These are phyloP conservation scores for Torymus aiolomorphi DNA, from an alignment of 2,888 invertebrate genomes.

Conservation along the genomic window DNA sequence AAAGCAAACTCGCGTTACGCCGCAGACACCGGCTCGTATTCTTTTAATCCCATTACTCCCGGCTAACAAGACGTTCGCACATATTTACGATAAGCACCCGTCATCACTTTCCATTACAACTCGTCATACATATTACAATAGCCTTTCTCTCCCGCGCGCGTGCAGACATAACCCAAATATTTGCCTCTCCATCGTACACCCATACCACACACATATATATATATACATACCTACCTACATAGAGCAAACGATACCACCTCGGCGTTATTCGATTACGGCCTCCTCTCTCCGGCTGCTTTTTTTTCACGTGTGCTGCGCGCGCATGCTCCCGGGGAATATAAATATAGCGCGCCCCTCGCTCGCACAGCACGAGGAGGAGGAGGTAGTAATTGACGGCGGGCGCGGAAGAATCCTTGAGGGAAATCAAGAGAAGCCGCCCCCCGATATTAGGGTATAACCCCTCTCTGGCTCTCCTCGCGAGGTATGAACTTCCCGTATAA, in stretches of 20 bases:
- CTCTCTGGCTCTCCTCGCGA: background rate
- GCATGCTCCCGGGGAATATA: background rate
- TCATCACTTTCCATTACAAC: background rate
- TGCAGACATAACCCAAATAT: no score
- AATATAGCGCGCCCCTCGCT: conserved; percentile 5
- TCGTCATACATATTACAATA: background rate
- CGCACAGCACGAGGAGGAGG: no score
- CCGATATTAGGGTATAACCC: conserved; percentile 26
- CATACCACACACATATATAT: no score
- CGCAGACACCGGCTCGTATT: background rate
- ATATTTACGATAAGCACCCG: background rate
- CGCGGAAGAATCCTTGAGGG: conserved; percentile 44
- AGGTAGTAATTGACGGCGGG: conserved; percentile 29
- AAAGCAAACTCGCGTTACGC: background rate
- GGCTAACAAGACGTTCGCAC: background rate
- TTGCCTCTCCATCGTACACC: no score
- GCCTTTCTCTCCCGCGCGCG: no score
- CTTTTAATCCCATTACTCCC: no score
- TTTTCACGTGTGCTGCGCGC: background rate
- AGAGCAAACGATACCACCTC: no score
- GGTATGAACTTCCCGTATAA: conserved; percentile 14
- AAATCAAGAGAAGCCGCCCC: conserved; percentile 44
- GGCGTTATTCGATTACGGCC: no score
- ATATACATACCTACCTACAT: no score
- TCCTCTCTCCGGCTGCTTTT: no score